A percentile compares a stretch with the other conserved stretches of the same genome.
phyloP scores from a whole-genome alignment of 2,797 vertebrate species.

The Chelon labrosus region DNA sequence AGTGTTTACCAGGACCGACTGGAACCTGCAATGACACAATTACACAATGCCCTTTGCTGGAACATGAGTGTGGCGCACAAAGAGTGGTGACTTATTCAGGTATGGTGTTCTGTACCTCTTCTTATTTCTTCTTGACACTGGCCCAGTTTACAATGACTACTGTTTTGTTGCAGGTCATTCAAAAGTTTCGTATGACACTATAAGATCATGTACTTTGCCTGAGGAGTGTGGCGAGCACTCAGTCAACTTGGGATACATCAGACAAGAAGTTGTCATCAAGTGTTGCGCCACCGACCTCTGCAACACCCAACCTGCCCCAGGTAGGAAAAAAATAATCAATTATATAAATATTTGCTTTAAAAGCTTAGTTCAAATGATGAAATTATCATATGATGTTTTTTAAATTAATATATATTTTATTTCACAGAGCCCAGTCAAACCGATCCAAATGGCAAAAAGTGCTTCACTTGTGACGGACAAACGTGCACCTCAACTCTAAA shows the following conservation, averaged over 20 bases:
- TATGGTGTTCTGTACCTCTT: no score
- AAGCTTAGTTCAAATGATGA: no score
- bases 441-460: constrained; percentile 59
- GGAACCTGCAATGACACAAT: background rate
- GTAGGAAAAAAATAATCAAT: constrained; percentile 36
- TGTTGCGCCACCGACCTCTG: constrained; percentile 69
- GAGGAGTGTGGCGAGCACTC: constrained; percentile 48
- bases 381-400: no score
- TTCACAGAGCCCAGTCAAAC: constrained; percentile 16
- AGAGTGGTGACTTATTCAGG: no score
- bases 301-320: constrained; percentile 40
- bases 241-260: constrained; percentile 36
- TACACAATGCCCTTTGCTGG: constrained; percentile 34
- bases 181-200: accelerated
- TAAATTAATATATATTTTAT: constrained; percentile 1
- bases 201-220: constrained; percentile 16
- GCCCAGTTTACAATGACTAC: no score
- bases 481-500: constrained; percentile 22
- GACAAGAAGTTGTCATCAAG: background rate
- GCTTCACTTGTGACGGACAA: constrained; percentile 46
- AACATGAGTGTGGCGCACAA: no score
- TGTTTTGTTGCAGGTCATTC: constrained; percentile 38
- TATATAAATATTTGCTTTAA: no score
- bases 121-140: no score
- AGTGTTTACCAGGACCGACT: no score